Conservation (phyloP, 2,797 vertebrate genomes). For the Poecilia velifera region DNA sequence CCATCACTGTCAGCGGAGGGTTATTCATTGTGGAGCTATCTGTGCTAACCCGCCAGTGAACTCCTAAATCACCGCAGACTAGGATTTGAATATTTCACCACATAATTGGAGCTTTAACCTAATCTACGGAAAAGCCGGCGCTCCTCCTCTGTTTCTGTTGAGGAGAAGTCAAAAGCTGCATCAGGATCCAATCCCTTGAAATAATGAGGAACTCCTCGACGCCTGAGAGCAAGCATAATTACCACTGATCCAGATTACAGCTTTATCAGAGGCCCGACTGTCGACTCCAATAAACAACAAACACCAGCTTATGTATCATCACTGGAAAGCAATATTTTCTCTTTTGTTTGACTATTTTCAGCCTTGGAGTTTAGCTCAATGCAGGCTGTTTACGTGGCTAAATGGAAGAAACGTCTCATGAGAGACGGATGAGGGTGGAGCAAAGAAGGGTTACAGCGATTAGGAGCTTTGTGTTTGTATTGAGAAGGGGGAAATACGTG, state of each 20-base stretch:
- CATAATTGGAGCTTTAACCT: conserved; percentile 82
- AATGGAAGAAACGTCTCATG: conserved; percentile 44
- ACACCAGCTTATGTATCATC: conserved; percentile 46
- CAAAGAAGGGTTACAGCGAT: conserved; percentile 49
- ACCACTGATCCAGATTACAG: conserved; percentile 74
- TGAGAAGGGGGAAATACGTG: conserved; percentile 31
- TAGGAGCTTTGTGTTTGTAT: conserved; percentile 57
- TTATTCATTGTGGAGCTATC: conserved; percentile 70
- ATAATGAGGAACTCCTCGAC: conserved; percentile 77
- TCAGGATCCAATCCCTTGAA: conserved; percentile 69
- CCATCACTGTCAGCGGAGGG: conserved; percentile 73
- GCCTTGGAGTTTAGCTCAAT: conserved; percentile 41
- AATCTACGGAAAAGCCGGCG: conserved; percentile 68
- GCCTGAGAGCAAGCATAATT: conserved; percentile 75
- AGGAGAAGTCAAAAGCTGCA: conserved; percentile 68
- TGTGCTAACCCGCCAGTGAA: conserved; percentile 76
- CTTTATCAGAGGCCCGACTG: conserved; percentile 56
- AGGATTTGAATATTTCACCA: conserved; percentile 81
- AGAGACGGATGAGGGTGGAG: conserved; percentile 56
- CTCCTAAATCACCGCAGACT: conserved; percentile 76
- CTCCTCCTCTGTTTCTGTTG: conserved; percentile 66
- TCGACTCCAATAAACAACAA: conserved; percentile 62
- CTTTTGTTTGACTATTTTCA: conserved; percentile 52
- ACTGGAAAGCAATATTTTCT: conserved; percentile 42
- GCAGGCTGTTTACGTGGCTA: conserved; percentile 58